Conservation (phyloP, 2,888 invertebrate species). For the Zhengitettix transpicula region DNA sequence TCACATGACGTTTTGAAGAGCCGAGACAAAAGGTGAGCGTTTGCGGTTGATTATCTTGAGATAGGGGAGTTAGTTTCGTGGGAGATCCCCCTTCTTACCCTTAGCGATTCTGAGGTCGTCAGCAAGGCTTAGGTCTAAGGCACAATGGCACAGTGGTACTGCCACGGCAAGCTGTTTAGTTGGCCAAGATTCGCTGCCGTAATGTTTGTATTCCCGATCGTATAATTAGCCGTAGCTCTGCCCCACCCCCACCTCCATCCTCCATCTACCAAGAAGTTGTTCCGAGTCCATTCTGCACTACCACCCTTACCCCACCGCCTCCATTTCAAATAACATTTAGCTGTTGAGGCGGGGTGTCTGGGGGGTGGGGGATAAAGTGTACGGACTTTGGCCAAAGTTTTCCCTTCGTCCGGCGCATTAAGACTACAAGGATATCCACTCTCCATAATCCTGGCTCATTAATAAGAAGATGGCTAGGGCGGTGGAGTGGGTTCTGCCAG, state of each 20-base stretch:
- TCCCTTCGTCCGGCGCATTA: slow-evolving; percentile 7
- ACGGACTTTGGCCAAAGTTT: slow-evolving; percentile 2
- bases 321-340: slow-evolving; percentile 2
- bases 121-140: no score
- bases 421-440: slow-evolving; percentile 12
- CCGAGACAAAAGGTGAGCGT: no score
- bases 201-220: neutral
- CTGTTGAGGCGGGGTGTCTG: neutral
- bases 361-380: neutral
- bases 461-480: slow-evolving; percentile 2
- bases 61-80: no score
- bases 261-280: neutral
- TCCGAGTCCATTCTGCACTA: neutral
- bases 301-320: neutral
- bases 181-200: neutral
- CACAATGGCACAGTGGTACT: no score
- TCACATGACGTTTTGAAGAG: no score
- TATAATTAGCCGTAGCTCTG: neutral
- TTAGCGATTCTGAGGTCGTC: no score
- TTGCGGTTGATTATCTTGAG: no score
- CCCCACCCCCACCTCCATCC: no score
- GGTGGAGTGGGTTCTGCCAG: neutral
- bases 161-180: neutral
- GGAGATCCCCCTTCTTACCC: no score
- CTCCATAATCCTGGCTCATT: slow-evolving; percentile 10